Base-by-base conservation (phyloP, 1,140 invertebrate genomes). In the Tetraneura akinire region DNA sequence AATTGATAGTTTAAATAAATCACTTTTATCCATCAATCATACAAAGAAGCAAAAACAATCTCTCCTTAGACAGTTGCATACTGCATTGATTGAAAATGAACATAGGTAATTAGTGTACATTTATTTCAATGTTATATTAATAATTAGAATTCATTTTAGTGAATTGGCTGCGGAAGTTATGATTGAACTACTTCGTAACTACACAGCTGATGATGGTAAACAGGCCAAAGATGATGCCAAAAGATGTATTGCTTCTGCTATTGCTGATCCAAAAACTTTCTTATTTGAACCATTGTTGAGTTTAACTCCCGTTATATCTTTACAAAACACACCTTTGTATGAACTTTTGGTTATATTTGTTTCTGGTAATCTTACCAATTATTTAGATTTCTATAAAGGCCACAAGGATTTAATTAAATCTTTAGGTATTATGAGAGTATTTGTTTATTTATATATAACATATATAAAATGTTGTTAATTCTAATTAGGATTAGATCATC, bases 331-430 rank as follows among this genome's bases (percentile, higher is more conserved):
- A 88, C 89, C 95, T 0, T 97, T 98, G 84, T 94, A 98, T 86
- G 96, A 98, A 87, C 87, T 99, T 51, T 88, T 99, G n/a, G 93
- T 92, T 23, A 95, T 98, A 81, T 98, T 98, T 87, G 96, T 99
- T 0, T 93, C 94, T 51, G 96, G 97, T 83, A 97, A 97, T 86
- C 86, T 98, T 32, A 89, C 92, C 10, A 91, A 93, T 23, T 99
- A 98, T 85, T 88, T 95, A 64, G 89, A 92, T 82, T 99, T 98
- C 85, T 97, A 98, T 85, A 90, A 95, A 83, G 91, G 93, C 83
- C 94, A 98, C 84, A 96, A 95, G 84, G 95, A 98, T 85, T 97
- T 98, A 87, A 92, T 98, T 1, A 91, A 92, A 80, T 91, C 91
- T 49, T 89, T 96, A 87, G 94, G 94, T 91, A 89, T 85, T 55